Evolutionary conservation across 2,888 invertebrate genomes (phyloP), one percentile per base, ranked within the genome.

Genomic region (Drosophila suboccidentalis): DNA sequence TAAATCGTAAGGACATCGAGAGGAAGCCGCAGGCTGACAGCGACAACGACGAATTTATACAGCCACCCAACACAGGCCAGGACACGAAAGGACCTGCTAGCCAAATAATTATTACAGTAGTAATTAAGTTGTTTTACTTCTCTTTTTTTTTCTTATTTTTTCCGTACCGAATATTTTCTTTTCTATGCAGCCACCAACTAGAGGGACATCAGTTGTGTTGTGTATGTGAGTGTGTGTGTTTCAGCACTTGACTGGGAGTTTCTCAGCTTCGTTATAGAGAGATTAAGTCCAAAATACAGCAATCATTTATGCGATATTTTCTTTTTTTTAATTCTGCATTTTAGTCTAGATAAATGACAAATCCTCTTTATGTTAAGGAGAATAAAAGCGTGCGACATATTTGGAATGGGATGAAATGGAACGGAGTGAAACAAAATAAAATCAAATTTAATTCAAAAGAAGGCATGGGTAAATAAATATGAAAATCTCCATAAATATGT

Each of bases 1-100:
- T 87, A 89, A 84, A 84, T 84, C 82, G 85, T 66, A 78, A 67
- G 64, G 68, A 70, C 78, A 71, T 66, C 71, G 74, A 79, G 59
- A 43, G 51, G 43, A 36, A 71, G 80, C 71, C 71, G 57, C 71
- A 75, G 63, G 75, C 78, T 43, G 15, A 47, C 68, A 62, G 60
- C 60, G 51, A 76, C 72, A 63, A n/a, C 43, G 22, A 49, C 26
- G 50, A 71, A 61, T 77, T 66, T 66, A 66, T 72, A 51, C 50
- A 77, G 43, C 50, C 47, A 15, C 51, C 43, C 60, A 32, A 38
- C 26, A 62, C 34, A 62, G 57, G 36, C 22, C 38, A 38, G 57
- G 34, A 41, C 53, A 19, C 38, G 38, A 47, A 10, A 53, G 54
- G 19, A 49, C 47, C 22, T 13, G 50, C 32, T 51, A 49, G 65